Evolutionary conservation across 2,797 vertebrate species (phyloP), one percentile per base, ranked within the genome.

Genomic region (Anguilla megastoma): DNA sequence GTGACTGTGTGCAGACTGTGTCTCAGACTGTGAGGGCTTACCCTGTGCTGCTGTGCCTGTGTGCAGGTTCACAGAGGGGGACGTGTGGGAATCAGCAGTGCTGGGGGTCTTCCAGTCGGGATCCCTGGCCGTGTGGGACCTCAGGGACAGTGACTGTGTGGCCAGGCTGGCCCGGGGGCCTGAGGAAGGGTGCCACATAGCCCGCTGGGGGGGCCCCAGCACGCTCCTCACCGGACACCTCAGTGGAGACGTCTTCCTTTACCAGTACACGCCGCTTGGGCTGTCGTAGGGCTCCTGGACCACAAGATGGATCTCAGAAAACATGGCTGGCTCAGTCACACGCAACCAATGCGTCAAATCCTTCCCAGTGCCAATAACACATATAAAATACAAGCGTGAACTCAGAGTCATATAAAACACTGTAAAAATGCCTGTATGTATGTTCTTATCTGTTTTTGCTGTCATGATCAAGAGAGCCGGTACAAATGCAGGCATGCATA

Each of bases 201-300:
- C 90, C 1, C 87, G 91, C 56, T 93, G 92, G 92, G 91, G 88
- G 24, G 90, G 90, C 30, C 90, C 90, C 56, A 82, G 88, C 21
- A 88, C 41, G 2, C 89, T 93, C 4, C 88, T 93, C 5, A 89
- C 92, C 8, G 92, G 92, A 79, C 88, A 91, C 82, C 82, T 90
- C 14, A 92, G 85, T 56, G 92, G 92, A 16, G 89, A 92, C n/a
- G 89, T 93, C 85, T 80, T 74, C 41, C 69, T 93, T 21, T 92
- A 91, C 88, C 90, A 91, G 33, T 93, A 89, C 84, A 91, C 74
- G 52, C 71, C 56, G 3, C 83, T 56, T 5, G n/a, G 52, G 27
- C 10, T 54, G 50, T 45, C 33, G 50, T 84, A 56, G 54, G 18
- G 2, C 52, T 33, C 10, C 27, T 21, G 12, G 50, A 54, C 54